These are phyloP conservation scores for Chrysolina americana DNA, from an alignment of 2,888 invertebrate genomes.

Conservation along the genomic window DNA sequence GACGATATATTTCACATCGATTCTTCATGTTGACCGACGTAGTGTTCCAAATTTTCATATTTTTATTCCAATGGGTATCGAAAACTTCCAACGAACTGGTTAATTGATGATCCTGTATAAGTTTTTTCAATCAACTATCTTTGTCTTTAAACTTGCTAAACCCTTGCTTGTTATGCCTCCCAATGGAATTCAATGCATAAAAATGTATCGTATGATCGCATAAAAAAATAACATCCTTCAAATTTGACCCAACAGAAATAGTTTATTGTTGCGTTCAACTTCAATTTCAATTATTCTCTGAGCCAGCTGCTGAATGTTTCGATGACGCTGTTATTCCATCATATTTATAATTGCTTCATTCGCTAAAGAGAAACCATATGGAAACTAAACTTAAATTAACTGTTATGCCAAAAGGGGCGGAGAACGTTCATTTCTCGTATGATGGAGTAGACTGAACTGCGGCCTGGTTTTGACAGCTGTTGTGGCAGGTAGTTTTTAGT, in stretches of 20 bases:
- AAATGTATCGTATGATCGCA: background rate
- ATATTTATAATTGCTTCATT: constrained; percentile 37
- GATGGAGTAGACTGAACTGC: constrained; percentile 47
- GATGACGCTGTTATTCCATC: constrained; percentile 5
- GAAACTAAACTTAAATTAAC: constrained; percentile 52
- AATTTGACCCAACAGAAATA: background rate
- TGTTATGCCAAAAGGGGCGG: constrained; percentile 46
- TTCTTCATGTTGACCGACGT: too few relatives aligned
- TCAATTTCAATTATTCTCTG: constrained; percentile 2
- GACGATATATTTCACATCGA: too few relatives aligned
- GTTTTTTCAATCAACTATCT: too few relatives aligned
- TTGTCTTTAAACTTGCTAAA: too few relatives aligned
- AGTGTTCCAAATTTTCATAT: too few relatives aligned
- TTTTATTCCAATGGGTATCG: too few relatives aligned
- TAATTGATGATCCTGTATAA: too few relatives aligned
- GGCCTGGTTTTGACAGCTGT: constrained; percentile 48
- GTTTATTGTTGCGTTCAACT: constrained; percentile 10
- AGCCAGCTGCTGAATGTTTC: constrained; percentile 5
- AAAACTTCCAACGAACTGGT: too few relatives aligned
- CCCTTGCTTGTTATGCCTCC: too few relatives aligned
- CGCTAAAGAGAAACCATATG: constrained; percentile 43
- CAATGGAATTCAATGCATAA: too few relatives aligned
- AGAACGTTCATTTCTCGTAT: constrained; percentile 37
- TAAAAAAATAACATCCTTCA: constrained; percentile 3
- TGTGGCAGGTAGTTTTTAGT: constrained; percentile 52